These are phyloP conservation scores for Saccopteryx bilineata DNA, from an alignment of 2,113 vertebrate genomes.

Conservation along the genomic window DNA sequence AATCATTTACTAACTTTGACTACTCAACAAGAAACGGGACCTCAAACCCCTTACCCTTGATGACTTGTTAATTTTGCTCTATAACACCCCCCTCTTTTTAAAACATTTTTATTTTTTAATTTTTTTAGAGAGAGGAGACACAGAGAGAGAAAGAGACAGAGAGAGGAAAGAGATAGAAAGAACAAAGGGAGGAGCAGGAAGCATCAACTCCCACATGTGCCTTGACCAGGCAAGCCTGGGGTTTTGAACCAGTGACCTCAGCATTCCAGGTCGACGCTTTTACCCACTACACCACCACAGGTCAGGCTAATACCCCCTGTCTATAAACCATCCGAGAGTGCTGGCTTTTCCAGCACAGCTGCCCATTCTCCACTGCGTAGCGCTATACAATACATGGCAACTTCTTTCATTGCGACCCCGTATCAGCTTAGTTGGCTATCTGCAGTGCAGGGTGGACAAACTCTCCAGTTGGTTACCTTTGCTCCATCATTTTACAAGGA, in stretches of 20 bases:
- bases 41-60: background rate
- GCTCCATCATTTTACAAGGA: background rate
- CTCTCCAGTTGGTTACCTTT: background rate
- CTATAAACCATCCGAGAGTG: background rate
- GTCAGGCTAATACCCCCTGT: background rate
- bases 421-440: background rate
- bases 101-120: too few species aligned
- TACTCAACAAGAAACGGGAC: background rate
- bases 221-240: too few species aligned
- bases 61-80: background rate
- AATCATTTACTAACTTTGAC: too few species aligned
- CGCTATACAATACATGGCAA: too few species aligned
- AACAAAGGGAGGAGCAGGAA: too few species aligned
- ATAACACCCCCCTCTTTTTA: background rate
- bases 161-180: too few species aligned
- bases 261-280: too few species aligned
- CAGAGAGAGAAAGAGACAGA: too few species aligned
- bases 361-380: background rate
- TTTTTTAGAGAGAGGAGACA: too few species aligned
- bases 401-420: background rate
- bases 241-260: too few species aligned
- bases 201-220: too few species aligned
- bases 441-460: background rate
- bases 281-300: too few species aligned
- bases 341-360: background rate